A percentile compares a stretch with the other conserved stretches of the same genome.
phyloP scores from a whole-genome alignment of 2,888 invertebrate genomes.

The Plagiodera versicolora region DNA sequence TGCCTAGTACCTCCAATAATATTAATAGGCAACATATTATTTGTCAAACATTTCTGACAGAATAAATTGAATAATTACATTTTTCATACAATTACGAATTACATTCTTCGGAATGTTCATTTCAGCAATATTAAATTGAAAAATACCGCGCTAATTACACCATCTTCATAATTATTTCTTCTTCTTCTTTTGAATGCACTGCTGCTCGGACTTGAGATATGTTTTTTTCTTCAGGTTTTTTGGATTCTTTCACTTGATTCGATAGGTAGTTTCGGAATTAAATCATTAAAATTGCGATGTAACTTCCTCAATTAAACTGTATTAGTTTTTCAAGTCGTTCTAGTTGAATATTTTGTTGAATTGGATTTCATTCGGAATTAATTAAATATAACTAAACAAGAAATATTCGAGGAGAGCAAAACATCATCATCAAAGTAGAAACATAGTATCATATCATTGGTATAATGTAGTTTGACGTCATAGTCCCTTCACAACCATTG shows the following conservation, averaged over 20 bases:
- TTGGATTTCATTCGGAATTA: too few relatives aligned
- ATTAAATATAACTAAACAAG: too few relatives aligned
- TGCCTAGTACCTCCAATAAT: neutral
- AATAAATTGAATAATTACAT: slow-evolving; percentile 5
- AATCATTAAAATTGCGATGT: slow-evolving; percentile 8
- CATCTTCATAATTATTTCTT: slow-evolving; percentile 6
- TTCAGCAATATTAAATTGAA: neutral
- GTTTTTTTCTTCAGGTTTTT: neutral
- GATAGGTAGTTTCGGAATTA: neutral
- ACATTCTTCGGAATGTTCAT: neutral
- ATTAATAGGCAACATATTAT: neutral
- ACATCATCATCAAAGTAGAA: too few relatives aligned
- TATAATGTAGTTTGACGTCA: too few relatives aligned
- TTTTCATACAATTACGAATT: slow-evolving; percentile 1
- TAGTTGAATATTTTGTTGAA: neutral
- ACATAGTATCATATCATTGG: too few relatives aligned
- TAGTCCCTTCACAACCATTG: too few relatives aligned
- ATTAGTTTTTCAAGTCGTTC: neutral
- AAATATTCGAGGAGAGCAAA: too few relatives aligned
- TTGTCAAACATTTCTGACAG: slow-evolving; percentile 1
- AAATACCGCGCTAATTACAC: neutral
- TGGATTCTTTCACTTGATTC: slow-evolving; percentile 1
- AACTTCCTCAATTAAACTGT: neutral
- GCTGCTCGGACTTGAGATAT: neutral
- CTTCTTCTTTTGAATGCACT: neutral